Evolutionary conservation across 2,113 vertebrate genomes (phyloP).

Genomic region (Rhagologus leucostigma): DNA sequence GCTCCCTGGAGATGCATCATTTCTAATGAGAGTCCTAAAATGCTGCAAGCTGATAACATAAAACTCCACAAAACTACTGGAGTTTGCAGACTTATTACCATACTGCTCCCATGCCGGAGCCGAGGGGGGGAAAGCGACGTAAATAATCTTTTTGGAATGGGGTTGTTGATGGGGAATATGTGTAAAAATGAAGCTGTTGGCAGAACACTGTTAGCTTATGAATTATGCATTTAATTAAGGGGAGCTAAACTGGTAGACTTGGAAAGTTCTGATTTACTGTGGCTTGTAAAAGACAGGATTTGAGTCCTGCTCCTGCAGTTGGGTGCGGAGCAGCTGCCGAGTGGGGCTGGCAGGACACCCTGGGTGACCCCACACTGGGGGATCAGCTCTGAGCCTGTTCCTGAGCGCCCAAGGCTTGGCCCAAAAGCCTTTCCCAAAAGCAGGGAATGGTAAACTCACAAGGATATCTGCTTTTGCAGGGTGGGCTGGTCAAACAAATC

Average conservation of each 20-base stretch:
- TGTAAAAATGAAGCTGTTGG: slow-evolving; percentile 66
- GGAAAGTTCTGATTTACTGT: slow-evolving; percentile 61
- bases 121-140: background rate
- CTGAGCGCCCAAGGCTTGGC: background rate
- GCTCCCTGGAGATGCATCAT: slow-evolving; percentile 34
- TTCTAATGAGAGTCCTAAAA: slow-evolving; percentile 62
- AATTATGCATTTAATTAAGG: slow-evolving; percentile 80
- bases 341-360: background rate
- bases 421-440: background rate
- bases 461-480: background rate
- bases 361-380: rapidly evolving
- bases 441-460: background rate
- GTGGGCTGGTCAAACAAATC: background rate
- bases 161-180: slow-evolving; percentile 45
- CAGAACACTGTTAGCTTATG: slow-evolving; percentile 63
- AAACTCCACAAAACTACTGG: slow-evolving; percentile 40
- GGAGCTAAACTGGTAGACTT: slow-evolving; percentile 64
- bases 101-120: background rate
- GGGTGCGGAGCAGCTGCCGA: background rate
- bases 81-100: slow-evolving; percentile 54
- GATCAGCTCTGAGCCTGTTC: background rate
- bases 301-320: background rate
- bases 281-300: slow-evolving; percentile 34
- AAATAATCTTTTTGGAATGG: slow-evolving; percentile 62
- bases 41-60: slow-evolving; percentile 29